These are phyloP conservation scores for Lepidurus packardi DNA, from an alignment of 1,140 invertebrate species.

Conservation along the genomic window DNA sequence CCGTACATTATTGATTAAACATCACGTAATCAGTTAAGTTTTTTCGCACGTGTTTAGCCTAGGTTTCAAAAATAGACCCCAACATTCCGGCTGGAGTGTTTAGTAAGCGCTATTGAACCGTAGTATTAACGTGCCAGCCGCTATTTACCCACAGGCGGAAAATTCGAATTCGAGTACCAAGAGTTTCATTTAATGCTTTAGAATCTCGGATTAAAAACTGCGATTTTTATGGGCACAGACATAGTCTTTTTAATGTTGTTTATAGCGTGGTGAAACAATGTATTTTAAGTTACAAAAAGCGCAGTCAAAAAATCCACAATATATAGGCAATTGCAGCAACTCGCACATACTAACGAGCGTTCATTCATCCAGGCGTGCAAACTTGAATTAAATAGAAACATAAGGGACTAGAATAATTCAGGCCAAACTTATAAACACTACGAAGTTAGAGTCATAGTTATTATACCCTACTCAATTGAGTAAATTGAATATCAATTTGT, in stretches of 20 bases:
- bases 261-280: slow-evolving; percentile 19
- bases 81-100: not conserved
- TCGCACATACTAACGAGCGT: not conserved
- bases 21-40: not conserved
- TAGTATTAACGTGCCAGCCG: not conserved
- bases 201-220: too few species aligned
- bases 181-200: too few species aligned
- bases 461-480: not conserved
- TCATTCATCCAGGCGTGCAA: not conserved
- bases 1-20: not conserved
- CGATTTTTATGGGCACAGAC: too few species aligned
- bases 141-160: too few species aligned
- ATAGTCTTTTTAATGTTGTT: too few species aligned
- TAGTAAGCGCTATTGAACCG: not conserved
- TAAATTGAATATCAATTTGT: slow-evolving; percentile 8
- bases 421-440: not conserved
- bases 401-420: not conserved
- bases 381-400: slow-evolving; percentile 10
- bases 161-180: too few species aligned
- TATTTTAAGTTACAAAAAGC: slow-evolving; percentile 22
- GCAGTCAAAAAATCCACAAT: slow-evolving; percentile 19
- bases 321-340: slow-evolving; percentile 19
- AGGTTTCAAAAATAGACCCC: not conserved
- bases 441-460: not conserved
- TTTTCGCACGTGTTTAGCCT: slow-evolving; percentile 1